These are phyloP conservation scores for Liodrosophila aerea DNA, from an alignment of 2,888 invertebrate species.

Conservation along the genomic window DNA sequence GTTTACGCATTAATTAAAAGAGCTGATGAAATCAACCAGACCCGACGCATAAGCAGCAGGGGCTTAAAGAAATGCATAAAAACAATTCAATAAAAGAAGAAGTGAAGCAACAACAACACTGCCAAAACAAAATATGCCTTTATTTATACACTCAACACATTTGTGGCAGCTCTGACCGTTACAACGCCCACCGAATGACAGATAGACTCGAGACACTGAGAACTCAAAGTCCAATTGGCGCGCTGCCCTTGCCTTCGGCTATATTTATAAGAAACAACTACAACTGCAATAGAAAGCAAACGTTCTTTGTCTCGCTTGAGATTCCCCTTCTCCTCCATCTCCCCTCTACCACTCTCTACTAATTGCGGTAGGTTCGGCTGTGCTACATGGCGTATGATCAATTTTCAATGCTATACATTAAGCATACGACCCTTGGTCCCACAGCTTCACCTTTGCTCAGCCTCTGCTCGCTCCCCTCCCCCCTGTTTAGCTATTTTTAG, in stretches of 20 bases:
- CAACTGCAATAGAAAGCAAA: conserved; percentile 11
- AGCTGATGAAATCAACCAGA: conserved; percentile 72
- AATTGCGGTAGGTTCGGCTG: conserved; percentile 66
- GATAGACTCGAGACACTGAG: no score
- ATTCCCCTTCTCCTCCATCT: neutral
- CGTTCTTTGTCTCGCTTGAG: neutral
- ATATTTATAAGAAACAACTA: conserved; percentile 31
- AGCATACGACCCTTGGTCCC: conserved; percentile 30
- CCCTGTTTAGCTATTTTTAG: neutral
- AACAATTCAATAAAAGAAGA: conserved; percentile 4
- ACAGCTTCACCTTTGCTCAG: neutral
- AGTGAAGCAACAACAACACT: conserved; percentile 21
- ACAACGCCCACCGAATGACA: conserved; percentile 57
- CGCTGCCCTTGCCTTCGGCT: conserved; percentile 18
- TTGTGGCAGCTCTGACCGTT: conserved; percentile 37
- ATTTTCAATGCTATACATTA: conserved; percentile 26
- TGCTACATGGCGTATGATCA: conserved; percentile 45
- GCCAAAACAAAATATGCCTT: conserved; percentile 49
- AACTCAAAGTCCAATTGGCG: conserved; percentile 60
- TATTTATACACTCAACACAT: conserved; percentile 41
- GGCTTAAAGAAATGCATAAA: conserved; percentile 14
- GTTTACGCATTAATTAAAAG: conserved; percentile 68
- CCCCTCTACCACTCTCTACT: conserved; percentile 2
- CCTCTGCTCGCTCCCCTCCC: no score
- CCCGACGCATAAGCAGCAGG: conserved; percentile 61